These are phyloP conservation scores for Nannoperca obscura DNA, from an alignment of 2,797 vertebrate species.

Conservation along the genomic window DNA sequence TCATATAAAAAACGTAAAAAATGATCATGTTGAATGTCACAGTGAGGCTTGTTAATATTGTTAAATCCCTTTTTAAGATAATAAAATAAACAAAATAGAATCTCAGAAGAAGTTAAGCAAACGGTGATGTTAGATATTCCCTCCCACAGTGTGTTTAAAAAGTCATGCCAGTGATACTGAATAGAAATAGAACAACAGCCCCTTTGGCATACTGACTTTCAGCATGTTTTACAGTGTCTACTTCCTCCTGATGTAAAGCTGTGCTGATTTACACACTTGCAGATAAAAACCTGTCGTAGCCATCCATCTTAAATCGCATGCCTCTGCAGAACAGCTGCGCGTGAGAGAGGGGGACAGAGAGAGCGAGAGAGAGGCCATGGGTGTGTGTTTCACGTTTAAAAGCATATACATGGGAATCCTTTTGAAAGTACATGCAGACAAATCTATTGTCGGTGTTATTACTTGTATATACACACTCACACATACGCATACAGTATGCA, in stretches of 20 bases:
- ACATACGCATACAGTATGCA: constrained; percentile 39
- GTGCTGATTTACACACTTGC: constrained; percentile 86
- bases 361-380: neutral
- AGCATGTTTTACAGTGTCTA: constrained; percentile 60
- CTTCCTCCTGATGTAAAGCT: constrained; percentile 85
- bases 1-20: neutral
- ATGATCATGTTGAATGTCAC: neutral
- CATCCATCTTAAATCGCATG: constrained; percentile 84
- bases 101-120: neutral
- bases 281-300: constrained; percentile 87
- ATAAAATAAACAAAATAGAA: neutral
- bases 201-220: constrained; percentile 36
- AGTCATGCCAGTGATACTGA: neutral
- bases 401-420: constrained; percentile 29
- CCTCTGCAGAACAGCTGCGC: constrained; percentile 33
- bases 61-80: neutral
- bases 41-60: neutral
- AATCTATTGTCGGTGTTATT: constrained; percentile 41
- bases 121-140: neutral
- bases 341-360: neutral
- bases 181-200: constrained; percentile 17
- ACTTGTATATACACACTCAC: constrained; percentile 17
- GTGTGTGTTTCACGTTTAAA: constrained; percentile 30
- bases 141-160: neutral
- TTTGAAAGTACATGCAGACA: constrained; percentile 54